These are phyloP conservation scores for Chaetodon trifasciatus DNA, from an alignment of 2,797 vertebrate species.

Conservation along the genomic window DNA sequence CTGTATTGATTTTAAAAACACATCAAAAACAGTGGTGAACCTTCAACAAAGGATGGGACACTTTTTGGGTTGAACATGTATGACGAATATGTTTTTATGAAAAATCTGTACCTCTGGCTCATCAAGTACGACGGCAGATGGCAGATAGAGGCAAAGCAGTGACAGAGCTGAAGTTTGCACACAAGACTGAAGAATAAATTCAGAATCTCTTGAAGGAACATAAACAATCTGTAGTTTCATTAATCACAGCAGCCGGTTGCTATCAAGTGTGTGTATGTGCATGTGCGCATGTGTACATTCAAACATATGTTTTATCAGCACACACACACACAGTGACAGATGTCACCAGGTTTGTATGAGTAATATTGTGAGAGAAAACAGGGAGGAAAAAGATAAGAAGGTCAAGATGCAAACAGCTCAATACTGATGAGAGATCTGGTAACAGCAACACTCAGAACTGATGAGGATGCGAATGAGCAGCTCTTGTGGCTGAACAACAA, in stretches of 20 bases:
- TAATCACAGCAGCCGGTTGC: slow-evolving; percentile 4
- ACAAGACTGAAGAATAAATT: slow-evolving; percentile 20
- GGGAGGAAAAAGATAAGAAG: slow-evolving; percentile 1
- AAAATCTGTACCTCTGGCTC: neutral
- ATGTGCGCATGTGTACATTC: slow-evolving; percentile 1
- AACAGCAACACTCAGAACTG: neutral
- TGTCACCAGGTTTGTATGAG: neutral
- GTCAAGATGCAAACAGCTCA: slow-evolving; percentile 10
- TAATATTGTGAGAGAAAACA: slow-evolving; percentile 32
- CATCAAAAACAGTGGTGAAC: too few relatives aligned
- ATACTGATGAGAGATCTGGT: neutral
- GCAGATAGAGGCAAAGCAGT: neutral
- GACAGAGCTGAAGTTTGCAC: slow-evolving; percentile 1
- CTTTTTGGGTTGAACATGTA: neutral
- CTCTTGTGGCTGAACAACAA: neutral
- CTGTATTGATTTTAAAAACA: neutral
- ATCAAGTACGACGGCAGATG: neutral
- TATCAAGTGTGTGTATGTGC: slow-evolving; percentile 9
- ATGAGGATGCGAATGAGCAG: neutral
- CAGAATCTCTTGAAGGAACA: slow-evolving; percentile 22
- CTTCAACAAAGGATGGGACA: too few relatives aligned
- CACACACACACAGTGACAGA: slow-evolving; percentile 26
- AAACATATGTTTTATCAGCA: slow-evolving; percentile 16
- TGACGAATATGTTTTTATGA: neutral
- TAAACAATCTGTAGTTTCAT: slow-evolving; percentile 38